Evolutionary conservation across 2,797 vertebrate species (phyloP), one percentile per base, ranked within the genome.

Genomic region (Lemur catta): DNA sequence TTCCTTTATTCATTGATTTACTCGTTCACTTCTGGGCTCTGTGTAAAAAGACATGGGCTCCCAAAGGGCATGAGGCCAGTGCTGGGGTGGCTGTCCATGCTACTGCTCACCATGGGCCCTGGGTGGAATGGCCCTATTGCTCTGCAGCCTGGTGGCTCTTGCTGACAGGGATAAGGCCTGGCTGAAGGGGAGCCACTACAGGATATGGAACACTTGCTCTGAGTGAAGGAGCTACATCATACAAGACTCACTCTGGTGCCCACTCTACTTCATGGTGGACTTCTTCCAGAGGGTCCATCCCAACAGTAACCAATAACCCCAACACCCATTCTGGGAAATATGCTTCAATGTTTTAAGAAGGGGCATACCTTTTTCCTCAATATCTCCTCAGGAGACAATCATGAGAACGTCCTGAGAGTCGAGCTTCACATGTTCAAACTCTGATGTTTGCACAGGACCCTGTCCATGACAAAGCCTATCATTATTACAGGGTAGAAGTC

Each of bases 341-440:
- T 97, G 28, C 99, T 99, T 76, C 98, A 98, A 50, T 99, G 99
- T 97, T 99, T 99, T 50, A 98, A 99, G 89, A 99, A 98, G 99
- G 98, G 99, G 35, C 95, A 80, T 2, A 96, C 95, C 98, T 57
- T 99, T 98, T 99, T 98, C 97, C 99, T 99, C 97, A 99, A 99
- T 96, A 95, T 99, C 93, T 99, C 99, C 7, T 99, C 99, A 0
- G 97, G 99, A 43, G 96, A 97, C 48, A 98, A 88, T 96, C 93
- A 98, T 1, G 99, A 99, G 97, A 98, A 95, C 67, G 97, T 99
- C 96, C 97, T 98, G 61, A 99, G 98, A 97, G 99, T 98, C 0
- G 99, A 99, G 96, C 98, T 99, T 74, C 98, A 99, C 3, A 98
- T 99, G 97, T 99, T 99, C 97, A 98, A 99, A 74, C 35, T 50